Percentiles rank a stretch among this genome's conserved stretches.
Evolutionary conservation across 1,140 invertebrate species (phyloP).

Genomic region (Melitaea cinxia): DNA sequence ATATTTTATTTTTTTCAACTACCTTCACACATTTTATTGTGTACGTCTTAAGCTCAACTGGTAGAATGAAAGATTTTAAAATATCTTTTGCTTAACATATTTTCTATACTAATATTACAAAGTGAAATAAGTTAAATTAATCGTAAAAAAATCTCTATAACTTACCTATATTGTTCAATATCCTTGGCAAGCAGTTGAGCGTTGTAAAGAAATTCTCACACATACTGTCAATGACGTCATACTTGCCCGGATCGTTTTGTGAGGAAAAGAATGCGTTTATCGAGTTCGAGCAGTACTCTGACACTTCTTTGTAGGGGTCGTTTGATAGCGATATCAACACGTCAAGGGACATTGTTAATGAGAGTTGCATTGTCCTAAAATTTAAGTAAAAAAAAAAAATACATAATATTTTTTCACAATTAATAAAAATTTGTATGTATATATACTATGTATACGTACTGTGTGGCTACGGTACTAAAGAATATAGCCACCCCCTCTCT

Average conservation of each 20-base stretch:
- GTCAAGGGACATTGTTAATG: conserved; percentile 81
- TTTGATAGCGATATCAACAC: conserved; percentile 83
- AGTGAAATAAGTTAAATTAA: too few species aligned
- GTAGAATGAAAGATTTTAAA: too few species aligned
- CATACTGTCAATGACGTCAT: conserved; percentile 78
- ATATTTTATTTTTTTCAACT: too few species aligned
- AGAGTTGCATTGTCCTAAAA: conserved; percentile 82
- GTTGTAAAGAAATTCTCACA: conserved; percentile 83
- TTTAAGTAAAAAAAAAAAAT: conserved; percentile 41
- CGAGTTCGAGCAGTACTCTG: conserved; percentile 58
- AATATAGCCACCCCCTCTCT: too few species aligned
- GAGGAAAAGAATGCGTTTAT: conserved; percentile 70
- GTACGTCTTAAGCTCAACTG: too few species aligned
- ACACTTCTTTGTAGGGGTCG: conserved; percentile 80
- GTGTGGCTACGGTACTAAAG: too few species aligned
- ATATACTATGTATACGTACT: too few species aligned
- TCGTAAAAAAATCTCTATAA: neutral
- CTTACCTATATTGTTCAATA: conserved; percentile 83
- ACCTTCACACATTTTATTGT: too few species aligned
- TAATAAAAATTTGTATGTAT: neutral
- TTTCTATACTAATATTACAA: too few species aligned
- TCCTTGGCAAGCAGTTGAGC: conserved; percentile 82
- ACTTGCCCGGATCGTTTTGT: conserved; percentile 53
- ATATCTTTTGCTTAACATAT: too few species aligned
- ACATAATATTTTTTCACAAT: too few species aligned